A percentile compares a stretch with the other conserved stretches of the same genome.
phyloP scores from a whole-genome alignment of 2,113 vertebrate species.

The Gavialis gangeticus region DNA sequence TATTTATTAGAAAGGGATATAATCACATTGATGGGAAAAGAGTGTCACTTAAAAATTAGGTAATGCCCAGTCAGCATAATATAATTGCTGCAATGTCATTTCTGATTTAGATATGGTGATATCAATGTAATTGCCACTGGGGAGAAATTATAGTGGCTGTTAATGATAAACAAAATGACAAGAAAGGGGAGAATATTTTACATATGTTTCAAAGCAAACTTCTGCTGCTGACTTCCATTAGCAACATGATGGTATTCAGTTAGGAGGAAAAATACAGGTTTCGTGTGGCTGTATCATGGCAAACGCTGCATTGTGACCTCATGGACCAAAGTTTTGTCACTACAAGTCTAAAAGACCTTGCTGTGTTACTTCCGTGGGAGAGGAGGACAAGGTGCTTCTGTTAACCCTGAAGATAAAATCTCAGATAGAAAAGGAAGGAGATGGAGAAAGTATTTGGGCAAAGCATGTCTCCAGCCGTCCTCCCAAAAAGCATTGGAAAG shows the following conservation, averaged over 20 bases:
- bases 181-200: slow-evolving; percentile 71
- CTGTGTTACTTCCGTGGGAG: neutral
- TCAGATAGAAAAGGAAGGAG: neutral
- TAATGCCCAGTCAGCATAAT: slow-evolving; percentile 78
- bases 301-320: neutral
- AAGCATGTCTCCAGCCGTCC: neutral
- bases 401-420: neutral
- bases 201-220: slow-evolving; percentile 50
- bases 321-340: neutral
- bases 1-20: slow-evolving; percentile 74
- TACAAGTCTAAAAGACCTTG: neutral
- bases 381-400: neutral
- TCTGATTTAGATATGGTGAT: slow-evolving; percentile 79
- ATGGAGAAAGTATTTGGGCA: neutral
- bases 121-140: slow-evolving; percentile 78
- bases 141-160: slow-evolving; percentile 79
- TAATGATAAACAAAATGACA: slow-evolving; percentile 81
- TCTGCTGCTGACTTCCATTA: slow-evolving; percentile 25
- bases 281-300: neutral
- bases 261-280: slow-evolving; percentile 26
- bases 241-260: neutral
- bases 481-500: neutral
- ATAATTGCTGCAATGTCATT: slow-evolving; percentile 74
- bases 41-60: slow-evolving; percentile 84
- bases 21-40: slow-evolving; percentile 77